Base-by-base conservation (phyloP, 2,888 invertebrate species). In the Nemurella pictetii region DNA sequence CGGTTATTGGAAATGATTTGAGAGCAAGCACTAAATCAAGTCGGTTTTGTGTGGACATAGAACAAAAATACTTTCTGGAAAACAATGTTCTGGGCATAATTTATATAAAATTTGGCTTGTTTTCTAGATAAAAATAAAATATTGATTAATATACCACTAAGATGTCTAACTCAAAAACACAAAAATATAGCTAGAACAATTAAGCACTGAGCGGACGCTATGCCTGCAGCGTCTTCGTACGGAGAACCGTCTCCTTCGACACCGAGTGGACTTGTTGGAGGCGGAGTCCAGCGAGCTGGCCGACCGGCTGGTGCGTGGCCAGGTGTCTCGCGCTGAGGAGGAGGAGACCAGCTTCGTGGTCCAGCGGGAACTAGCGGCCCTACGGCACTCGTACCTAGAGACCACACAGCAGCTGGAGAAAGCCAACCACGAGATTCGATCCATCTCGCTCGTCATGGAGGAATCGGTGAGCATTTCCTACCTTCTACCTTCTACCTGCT, bases 181-280 rank as follows among this genome's bases (percentile, higher is more conserved):
- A n/a, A n/a, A n/a, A n/a, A n/a, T n/a, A n/a, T n/a, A n/a, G n/a
- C n/a, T n/a, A n/a, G n/a, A n/a, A n/a, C n/a, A n/a, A n/a, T n/a
- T n/a, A n/a, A n/a, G n/a, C n/a, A n/a, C n/a, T n/a, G n/a, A n/a
- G n/a, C n/a, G n/a, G n/a, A n/a, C n/a, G n/a, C n/a, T n/a, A n/a
- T n/a, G n/a, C n/a, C n/a, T 20, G 15, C 90, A 94, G 91, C 92
- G 95, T 87, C 92, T 98, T 85, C 93, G 99, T 86, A 97, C 98
- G 87, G 99, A 99, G 91, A 99, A 99, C 90, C 95, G 98, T 87
- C 93, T 99, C 84, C 92, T 99, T n/a, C 94, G 98, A 87, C 98
- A 99, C 89, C 93, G 98, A 85, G 98, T 98, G 87, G 99, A 99
- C 89, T 94, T 98, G 87, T 91, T 99, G 84, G 99, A 99, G 90